Conservation (phyloP, 2,113 vertebrate genomes). For the Regulus satrapa region DNA sequence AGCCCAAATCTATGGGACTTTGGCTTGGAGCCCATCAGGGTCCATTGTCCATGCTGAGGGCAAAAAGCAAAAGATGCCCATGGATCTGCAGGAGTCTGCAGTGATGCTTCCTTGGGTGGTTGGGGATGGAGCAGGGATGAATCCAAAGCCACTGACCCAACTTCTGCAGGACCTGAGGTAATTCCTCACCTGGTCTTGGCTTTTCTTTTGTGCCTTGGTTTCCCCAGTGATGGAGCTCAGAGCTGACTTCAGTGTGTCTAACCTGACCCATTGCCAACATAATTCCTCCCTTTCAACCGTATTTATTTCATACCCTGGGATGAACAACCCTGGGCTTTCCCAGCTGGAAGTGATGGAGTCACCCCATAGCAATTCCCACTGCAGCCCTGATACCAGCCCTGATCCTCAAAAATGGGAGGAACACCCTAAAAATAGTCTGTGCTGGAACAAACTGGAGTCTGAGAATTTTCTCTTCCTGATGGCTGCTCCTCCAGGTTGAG, state of each 20-base stretch:
- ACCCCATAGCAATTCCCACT: neutral
- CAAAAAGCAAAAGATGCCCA: neutral
- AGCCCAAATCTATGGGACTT: neutral
- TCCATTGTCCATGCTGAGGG: accelerated
- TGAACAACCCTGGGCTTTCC: neutral
- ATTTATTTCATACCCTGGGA: neutral
- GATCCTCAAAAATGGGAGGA: accelerated
- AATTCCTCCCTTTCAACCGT: neutral
- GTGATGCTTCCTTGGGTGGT: accelerated
- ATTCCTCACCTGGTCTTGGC: neutral
- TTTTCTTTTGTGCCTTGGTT: neutral
- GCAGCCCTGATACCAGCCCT: neutral
- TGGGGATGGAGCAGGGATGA: accelerated
- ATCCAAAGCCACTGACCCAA: neutral
- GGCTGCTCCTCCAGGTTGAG: neutral
- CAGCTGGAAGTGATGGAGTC: neutral
- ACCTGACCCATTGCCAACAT: accelerated
- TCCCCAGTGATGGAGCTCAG: neutral
- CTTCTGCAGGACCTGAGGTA: neutral
- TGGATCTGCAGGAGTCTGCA: neutral
- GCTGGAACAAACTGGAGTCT: neutral
- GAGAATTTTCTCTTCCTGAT: neutral
- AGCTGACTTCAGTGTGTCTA: accelerated
- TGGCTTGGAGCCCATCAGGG: neutral
- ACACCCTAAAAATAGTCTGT: neutral